Percentiles rank a stretch among this genome's conserved stretches.
Conservation (phyloP, 2,888 invertebrate genomes). For the Melanophora roralis region DNA sequence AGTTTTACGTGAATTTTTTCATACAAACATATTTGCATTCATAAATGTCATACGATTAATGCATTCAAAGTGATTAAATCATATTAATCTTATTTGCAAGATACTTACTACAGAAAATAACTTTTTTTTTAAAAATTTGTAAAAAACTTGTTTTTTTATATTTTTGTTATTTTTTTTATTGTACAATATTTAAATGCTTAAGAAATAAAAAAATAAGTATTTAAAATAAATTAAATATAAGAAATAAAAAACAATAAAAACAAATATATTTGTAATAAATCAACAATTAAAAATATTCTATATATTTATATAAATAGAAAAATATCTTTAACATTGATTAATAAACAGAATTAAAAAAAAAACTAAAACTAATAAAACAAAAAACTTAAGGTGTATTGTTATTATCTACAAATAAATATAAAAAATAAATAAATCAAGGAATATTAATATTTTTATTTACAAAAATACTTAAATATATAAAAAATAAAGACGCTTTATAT, state of each 20-base stretch:
- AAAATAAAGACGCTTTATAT: conserved; percentile 56
- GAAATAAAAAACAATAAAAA: conserved; percentile 54
- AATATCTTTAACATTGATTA: conserved; percentile 42
- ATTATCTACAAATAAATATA: conserved; percentile 51
- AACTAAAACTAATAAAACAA: conserved; percentile 15
- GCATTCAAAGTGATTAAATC: conserved; percentile 34
- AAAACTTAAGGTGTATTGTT: conserved; percentile 45
- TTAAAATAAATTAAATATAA: conserved; percentile 15
- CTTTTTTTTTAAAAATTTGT: conserved; percentile 5
- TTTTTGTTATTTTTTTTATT: conserved; percentile 28
- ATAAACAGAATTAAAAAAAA: conserved; percentile 21
- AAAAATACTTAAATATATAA: conserved; percentile 11
- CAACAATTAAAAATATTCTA: conserved; percentile 54
- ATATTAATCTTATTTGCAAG: background rate
- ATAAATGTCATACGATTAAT: conserved; percentile 41
- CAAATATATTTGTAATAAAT: conserved; percentile 69
- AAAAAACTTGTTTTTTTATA: background rate
- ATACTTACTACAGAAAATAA: too few species aligned
- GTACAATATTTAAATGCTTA: conserved; percentile 56
- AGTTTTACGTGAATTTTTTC: background rate
- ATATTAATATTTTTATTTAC: conserved; percentile 55
- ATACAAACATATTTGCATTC: background rate
- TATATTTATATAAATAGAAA: conserved; percentile 59
- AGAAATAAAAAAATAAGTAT: conserved; percentile 54
- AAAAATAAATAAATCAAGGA: conserved; percentile 61